A percentile compares a stretch with the other conserved stretches of the same genome.
phyloP scores from a whole-genome alignment of 2,797 vertebrate species.

The Oceanodroma leucorhoa region DNA sequence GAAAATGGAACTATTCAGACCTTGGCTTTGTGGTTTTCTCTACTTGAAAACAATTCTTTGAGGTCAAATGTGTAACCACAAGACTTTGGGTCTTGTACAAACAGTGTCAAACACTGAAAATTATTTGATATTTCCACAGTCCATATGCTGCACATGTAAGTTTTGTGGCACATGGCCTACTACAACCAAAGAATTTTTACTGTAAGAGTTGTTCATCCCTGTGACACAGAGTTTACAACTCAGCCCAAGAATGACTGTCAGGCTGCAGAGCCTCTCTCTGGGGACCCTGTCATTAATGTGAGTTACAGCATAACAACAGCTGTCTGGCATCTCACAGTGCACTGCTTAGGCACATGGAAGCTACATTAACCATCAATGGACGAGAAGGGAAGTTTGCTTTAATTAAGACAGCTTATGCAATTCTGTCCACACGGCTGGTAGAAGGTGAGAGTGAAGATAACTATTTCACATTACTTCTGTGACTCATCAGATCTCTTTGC shows the following conservation, averaged over 20 bases:
- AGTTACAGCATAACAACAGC: rapidly evolving
- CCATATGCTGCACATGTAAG: background rate
- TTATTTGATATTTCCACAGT: background rate
- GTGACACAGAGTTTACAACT: background rate
- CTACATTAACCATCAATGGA: background rate
- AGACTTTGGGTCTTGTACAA: background rate
- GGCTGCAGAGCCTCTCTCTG: background rate
- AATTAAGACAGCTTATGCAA: background rate
- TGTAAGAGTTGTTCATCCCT: background rate
- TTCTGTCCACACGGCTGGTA: background rate
- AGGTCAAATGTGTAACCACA: background rate
- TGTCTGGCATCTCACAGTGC: background rate
- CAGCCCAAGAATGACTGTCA: background rate
- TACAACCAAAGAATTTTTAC: background rate
- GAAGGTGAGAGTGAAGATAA: background rate
- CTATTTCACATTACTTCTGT: background rate
- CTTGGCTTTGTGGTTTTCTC: background rate
- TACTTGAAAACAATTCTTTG: background rate
- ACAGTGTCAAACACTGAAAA: background rate
- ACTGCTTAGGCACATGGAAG: background rate
- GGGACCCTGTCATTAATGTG: rapidly evolving
- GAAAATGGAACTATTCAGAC: background rate
- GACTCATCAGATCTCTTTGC: background rate
- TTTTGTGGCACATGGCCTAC: background rate
- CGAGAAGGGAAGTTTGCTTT: background rate